Conservation (phyloP, 2,797 vertebrate genomes). For the Lagocephalus sceleratus region DNA sequence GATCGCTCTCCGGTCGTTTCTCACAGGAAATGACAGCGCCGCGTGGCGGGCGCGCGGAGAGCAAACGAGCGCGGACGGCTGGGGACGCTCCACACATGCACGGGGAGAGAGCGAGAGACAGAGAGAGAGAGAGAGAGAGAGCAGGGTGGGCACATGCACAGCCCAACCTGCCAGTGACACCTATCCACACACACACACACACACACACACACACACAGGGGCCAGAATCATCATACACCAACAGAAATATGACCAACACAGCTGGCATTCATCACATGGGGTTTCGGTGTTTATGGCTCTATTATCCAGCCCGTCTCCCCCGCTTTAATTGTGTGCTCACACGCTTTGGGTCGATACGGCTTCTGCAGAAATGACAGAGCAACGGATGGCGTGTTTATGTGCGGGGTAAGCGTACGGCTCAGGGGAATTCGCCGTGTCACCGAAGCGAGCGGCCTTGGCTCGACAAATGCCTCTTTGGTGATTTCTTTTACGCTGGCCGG, state of each 20-base stretch:
- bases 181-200: conserved; percentile 6
- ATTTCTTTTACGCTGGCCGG: conserved; percentile 35
- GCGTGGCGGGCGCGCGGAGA: no score
- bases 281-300: conserved; percentile 66
- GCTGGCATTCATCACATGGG: conserved; percentile 51
- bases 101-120: no score
- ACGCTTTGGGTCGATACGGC: conserved; percentile 63
- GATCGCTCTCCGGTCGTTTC: no score
- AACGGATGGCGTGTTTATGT: conserved; percentile 15
- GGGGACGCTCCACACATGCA: conserved; percentile 20
- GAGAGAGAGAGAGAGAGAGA: no score
- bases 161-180: conserved; percentile 28
- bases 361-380: conserved; percentile 25
- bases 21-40: no score
- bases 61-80: conserved; percentile 37
- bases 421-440: conserved; percentile 56
- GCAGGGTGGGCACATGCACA: conserved; percentile 16
- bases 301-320: conserved; percentile 60
- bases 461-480: conserved; percentile 64
- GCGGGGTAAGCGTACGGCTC: conserved; percentile 29
- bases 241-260: conserved; percentile 49
- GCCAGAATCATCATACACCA: conserved; percentile 34
- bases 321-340: conserved; percentile 67
- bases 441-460: conserved; percentile 58
- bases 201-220: conserved; percentile 9